Percentiles rank a stretch among this genome's conserved stretches.
These are phyloP conservation scores for Penaeus vannamei DNA, from an alignment of 1,140 invertebrate genomes.

Conservation along the genomic window DNA sequence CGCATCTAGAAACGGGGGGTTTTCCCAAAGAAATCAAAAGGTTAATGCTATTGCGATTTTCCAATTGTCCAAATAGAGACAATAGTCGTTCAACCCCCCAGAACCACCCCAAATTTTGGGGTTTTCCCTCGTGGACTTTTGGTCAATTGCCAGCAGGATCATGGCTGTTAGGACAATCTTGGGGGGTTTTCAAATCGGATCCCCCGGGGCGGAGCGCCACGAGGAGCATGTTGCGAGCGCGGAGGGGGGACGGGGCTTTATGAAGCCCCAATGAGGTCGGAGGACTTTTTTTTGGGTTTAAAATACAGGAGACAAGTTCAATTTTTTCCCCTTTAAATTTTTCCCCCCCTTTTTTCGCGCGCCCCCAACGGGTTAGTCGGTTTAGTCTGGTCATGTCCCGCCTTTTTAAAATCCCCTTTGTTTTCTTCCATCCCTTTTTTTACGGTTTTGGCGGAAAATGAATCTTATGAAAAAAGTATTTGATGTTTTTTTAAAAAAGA, in stretches of 20 bases:
- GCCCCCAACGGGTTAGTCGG: too few species aligned
- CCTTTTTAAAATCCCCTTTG: too few species aligned
- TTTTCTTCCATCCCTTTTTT: too few species aligned
- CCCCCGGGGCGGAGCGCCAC: neutral
- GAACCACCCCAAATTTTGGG: slow-evolving; percentile 59
- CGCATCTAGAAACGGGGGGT: neutral
- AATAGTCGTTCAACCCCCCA: slow-evolving; percentile 51
- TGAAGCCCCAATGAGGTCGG: slow-evolving; percentile 13
- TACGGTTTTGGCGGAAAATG: too few species aligned
- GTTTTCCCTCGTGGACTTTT: slow-evolving; percentile 37
- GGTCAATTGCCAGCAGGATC: slow-evolving; percentile 47
- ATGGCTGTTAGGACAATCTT: slow-evolving; percentile 31
- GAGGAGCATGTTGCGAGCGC: neutral
- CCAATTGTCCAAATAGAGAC: slow-evolving; percentile 53
- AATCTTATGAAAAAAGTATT: too few species aligned
- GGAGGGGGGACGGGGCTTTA: neutral
- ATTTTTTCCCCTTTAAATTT: too few species aligned
- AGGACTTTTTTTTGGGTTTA: slow-evolving; percentile 50
- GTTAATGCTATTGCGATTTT: slow-evolving; percentile 40
- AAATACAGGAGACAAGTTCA: neutral
- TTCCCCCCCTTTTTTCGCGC: too few species aligned
- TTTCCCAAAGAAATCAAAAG: slow-evolving; percentile 44
- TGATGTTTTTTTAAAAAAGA: too few species aligned
- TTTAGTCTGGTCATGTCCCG: too few species aligned
- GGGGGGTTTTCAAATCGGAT: slow-evolving; percentile 25